Evolutionary conservation across 2,888 invertebrate genomes (phyloP).

Genomic region (Frankliniella fusca): DNA sequence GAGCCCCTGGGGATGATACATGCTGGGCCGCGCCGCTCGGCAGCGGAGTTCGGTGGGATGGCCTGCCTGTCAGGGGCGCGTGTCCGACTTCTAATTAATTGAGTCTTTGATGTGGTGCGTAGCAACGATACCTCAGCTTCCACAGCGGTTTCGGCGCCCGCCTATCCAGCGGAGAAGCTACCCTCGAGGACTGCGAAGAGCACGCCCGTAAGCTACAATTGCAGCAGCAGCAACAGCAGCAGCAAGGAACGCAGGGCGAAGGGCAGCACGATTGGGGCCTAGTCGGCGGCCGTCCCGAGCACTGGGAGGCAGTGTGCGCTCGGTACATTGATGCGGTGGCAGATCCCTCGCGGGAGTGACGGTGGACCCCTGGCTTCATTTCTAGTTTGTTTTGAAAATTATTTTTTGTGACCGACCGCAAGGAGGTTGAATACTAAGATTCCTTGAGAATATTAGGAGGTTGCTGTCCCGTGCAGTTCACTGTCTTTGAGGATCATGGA

Average conservation of each 20-base stretch:
- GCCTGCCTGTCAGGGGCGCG: constrained; percentile 24
- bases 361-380: neutral
- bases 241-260: neutral
- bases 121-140: constrained; percentile 57
- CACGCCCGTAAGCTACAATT: constrained; percentile 43
- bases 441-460: too few species aligned
- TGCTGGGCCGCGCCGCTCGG: neutral
- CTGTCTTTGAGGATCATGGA: too few species aligned
- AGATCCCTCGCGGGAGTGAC: constrained; percentile 19
- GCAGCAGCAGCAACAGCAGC: neutral
- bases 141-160: constrained; percentile 57
- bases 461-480: too few species aligned
- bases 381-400: too few species aligned
- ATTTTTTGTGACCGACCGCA: too few species aligned
- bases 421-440: too few species aligned
- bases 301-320: constrained; percentile 49
- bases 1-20: too few species aligned
- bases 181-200: constrained; percentile 58
- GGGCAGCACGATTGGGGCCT: constrained; percentile 39
- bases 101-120: too few species aligned
- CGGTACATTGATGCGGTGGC: constrained; percentile 45
- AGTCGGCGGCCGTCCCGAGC: constrained; percentile 47
- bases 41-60: neutral
- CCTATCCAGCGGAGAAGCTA: constrained; percentile 53
- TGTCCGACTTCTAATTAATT: constrained; percentile 45